Conservation (phyloP, 2,113 vertebrate species). For the Eubucco bourcierii region DNA sequence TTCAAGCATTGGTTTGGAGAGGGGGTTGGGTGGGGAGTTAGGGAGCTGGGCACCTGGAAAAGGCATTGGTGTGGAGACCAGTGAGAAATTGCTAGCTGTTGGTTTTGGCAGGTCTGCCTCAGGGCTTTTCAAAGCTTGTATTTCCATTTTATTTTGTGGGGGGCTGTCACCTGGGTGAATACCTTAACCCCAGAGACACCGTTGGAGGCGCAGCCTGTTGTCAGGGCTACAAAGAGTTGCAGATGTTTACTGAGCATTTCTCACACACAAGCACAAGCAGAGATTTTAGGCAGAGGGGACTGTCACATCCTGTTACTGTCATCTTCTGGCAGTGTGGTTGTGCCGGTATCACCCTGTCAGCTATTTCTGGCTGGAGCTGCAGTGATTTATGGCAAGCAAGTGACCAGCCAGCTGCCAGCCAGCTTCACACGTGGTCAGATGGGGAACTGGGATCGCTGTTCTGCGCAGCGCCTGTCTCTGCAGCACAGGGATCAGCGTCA, state of each 20-base stretch:
- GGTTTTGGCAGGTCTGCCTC: constrained; percentile 22
- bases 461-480: background rate
- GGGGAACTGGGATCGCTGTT: background rate
- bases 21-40: background rate
- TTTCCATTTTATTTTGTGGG: background rate
- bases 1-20: background rate
- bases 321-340: background rate
- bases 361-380: background rate
- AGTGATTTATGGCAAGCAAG: fast-evolving
- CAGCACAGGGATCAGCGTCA: background rate
- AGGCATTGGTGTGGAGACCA: background rate
- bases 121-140: background rate
- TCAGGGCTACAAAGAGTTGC: constrained; percentile 33
- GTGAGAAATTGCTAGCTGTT: constrained; percentile 27
- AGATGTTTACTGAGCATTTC: background rate
- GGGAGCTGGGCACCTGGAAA: constrained; percentile 39
- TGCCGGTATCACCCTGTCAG: background rate
- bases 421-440: fast-evolving
- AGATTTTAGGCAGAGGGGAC: background rate
- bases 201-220: background rate
- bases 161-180: background rate
- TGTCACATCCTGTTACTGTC: background rate
- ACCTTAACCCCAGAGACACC: background rate
- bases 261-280: background rate
- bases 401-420: background rate